phyloP scores from a whole-genome alignment of 2,113 vertebrate genomes.

The Leucosticte australis region DNA sequence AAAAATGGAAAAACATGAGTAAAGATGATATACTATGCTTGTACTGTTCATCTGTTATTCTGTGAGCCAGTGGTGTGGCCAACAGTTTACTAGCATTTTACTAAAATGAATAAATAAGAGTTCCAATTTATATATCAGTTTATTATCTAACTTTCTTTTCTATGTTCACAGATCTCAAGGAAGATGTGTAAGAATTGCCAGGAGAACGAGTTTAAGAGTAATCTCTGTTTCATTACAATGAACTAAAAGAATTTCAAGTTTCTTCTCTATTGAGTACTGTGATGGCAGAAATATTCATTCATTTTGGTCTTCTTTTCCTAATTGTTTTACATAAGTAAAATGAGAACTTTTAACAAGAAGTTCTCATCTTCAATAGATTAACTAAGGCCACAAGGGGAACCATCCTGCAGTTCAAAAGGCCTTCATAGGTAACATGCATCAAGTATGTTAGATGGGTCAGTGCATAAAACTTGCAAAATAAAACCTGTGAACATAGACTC shows the following conservation, averaged over 20 bases:
- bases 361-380: not conserved
- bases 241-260: not conserved
- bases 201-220: not conserved
- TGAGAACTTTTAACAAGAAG: not conserved
- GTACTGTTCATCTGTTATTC: not conserved
- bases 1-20: not conserved
- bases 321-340: not conserved
- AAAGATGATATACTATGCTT: not conserved
- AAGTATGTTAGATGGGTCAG: not conserved
- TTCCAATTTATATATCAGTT: not conserved
- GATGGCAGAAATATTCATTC: not conserved
- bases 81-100: not conserved
- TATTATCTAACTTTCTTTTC: not conserved
- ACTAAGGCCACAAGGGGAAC: not conserved
- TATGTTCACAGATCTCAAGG: not conserved
- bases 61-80: not conserved
- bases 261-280: not conserved
- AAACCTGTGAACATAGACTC: not conserved
- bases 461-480: not conserved
- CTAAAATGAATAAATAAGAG: not conserved
- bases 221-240: not conserved
- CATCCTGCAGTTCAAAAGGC: not conserved
- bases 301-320: not conserved
- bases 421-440: not conserved
- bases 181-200: not conserved